Evolutionary conservation across 2,888 invertebrate species (phyloP), one percentile per base, ranked within the genome.

Genomic region (Thysanoteuthis rhombus): DNA sequence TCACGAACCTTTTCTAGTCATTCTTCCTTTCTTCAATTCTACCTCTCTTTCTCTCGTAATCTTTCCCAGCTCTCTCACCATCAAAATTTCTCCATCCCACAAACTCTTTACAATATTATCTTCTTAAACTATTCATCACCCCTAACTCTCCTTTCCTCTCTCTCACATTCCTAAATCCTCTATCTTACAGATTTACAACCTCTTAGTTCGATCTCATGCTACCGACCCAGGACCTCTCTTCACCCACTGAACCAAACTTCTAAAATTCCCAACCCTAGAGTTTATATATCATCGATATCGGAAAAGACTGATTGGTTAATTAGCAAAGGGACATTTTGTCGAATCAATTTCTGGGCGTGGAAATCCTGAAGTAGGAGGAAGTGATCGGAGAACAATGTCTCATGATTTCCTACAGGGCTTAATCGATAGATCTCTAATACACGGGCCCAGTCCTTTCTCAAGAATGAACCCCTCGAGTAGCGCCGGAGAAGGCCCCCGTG

Each of bases 371-470:
- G 75, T 75, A 75, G 75, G 36, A 36, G n/a, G n/a, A n/a, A 75
- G n/a, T 36, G 75, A 75, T 75, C n/a, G 75, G 75, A 10, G 75
- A 75, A 19, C 75, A 75, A n/a, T 75, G n/a, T 75, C 75, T n/a
- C 75, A 36, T 75, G 75, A 75, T 75, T 75, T 75, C 75, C 75
- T 75, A 75, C 75, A 75, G 75, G 75, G 75, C 75, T 75, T 75
- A n/a, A 75, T 75, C 75, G n/a, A 75, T 75, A 75, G 75, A n/a
- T 75, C 75, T 75, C 75, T 75, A 75, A 75, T 75, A 75, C 75
- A 19, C n/a, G 16, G n/a, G 75, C 16, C n/a, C 75, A 16, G 75
- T 16, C 75, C 75, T 75, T 75, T n/a, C n/a, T 6, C 75, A 75
- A 75, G n/a, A 75, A 75, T n/a, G n/a, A 75, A n/a, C n/a, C 75